Percentiles rank a stretch among this genome's conserved stretches.
These are phyloP conservation scores for Calidris pygmaea DNA, from an alignment of 2,113 vertebrate species.

Conservation along the genomic window DNA sequence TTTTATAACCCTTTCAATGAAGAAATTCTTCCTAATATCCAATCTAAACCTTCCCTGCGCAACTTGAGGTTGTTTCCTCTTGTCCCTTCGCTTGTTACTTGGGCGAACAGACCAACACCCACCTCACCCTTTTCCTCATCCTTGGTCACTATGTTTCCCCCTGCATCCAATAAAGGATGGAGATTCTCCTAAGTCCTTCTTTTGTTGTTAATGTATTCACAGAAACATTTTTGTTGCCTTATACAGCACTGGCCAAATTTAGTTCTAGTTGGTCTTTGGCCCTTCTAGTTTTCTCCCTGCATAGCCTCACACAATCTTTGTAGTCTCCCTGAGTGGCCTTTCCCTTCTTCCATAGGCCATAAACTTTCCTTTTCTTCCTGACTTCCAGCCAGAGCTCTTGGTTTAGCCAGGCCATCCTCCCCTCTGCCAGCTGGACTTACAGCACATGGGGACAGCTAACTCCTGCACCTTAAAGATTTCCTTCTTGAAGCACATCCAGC, in stretches of 20 bases:
- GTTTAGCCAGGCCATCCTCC: background rate
- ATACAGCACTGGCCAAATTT: background rate
- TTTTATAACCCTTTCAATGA: background rate
- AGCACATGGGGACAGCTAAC: background rate
- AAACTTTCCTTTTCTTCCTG: background rate
- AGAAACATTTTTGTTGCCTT: background rate
- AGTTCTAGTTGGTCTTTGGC: background rate
- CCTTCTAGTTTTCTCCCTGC: background rate
- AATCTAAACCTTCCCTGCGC: background rate
- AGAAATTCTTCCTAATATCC: background rate
- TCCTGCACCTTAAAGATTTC: background rate
- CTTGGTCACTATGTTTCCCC: background rate
- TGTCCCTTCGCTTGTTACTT: background rate
- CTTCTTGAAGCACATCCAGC: background rate
- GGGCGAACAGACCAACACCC: background rate
- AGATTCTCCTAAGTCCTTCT: background rate
- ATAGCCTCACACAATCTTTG: background rate
- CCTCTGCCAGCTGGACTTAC: background rate
- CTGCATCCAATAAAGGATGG: background rate
- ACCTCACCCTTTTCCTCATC: background rate
- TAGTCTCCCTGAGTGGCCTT: background rate
- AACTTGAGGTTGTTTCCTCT: background rate
- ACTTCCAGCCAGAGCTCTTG: background rate
- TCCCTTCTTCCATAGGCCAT: background rate
- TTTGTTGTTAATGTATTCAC: background rate